A percentile compares a stretch with the other conserved stretches of the same genome.
Conservation (phyloP, 1,140 invertebrate genomes). For the Trichonephila clavipes region DNA sequence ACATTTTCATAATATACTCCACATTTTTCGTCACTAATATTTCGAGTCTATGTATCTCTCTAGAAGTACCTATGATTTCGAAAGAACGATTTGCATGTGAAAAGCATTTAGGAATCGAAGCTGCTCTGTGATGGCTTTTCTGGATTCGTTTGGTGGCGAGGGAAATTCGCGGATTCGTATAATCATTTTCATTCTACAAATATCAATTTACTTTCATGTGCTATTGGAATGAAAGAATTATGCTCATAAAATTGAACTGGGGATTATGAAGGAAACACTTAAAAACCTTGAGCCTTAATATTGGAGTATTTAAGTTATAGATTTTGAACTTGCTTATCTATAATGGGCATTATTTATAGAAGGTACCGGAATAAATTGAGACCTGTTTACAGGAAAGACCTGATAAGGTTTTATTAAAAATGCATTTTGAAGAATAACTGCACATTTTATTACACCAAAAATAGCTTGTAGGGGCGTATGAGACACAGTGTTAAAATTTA, state of each 20-base stretch:
- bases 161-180: conserved; percentile 6
- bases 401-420: no score
- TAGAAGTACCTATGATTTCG: conserved; percentile 13
- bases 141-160: background rate
- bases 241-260: background rate
- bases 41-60: conserved; percentile 2
- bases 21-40: conserved; percentile 47
- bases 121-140: conserved; percentile 14
- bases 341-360: background rate
- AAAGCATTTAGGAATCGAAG: conserved; percentile 27
- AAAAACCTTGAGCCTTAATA: background rate
- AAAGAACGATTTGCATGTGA: conserved; percentile 46
- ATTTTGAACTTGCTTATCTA: background rate
- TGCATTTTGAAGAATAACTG: no score
- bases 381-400: no score
- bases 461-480: no score
- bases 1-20: conserved; percentile 65
- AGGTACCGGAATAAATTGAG: no score
- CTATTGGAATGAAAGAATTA: conserved; percentile 23
- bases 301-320: background rate
- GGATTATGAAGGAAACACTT: background rate
- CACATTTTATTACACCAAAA: no score
- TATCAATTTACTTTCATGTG: conserved; percentile 11
- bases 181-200: conserved; percentile 9
- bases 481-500: no score